phyloP scores from a whole-genome alignment of 2,888 invertebrate genomes.

The Apamea monoglypha region DNA sequence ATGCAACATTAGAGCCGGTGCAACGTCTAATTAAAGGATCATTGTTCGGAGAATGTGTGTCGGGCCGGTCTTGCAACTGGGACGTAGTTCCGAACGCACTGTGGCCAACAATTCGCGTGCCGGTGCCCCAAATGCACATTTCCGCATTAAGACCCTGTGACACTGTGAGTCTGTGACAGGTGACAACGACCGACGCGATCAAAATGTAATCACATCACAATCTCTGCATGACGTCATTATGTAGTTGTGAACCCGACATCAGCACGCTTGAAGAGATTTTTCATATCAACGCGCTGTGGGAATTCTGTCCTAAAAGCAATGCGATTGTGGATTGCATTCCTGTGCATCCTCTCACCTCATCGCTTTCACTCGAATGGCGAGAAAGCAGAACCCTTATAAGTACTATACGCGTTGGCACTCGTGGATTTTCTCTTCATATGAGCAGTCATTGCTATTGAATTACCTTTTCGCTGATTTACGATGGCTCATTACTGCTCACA shows the following conservation, averaged over 20 bases:
- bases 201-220: slow-evolving; percentile 48
- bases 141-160: slow-evolving; percentile 79
- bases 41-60: slow-evolving; percentile 78
- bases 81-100: slow-evolving; percentile 78
- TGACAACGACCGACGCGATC: slow-evolving; percentile 49
- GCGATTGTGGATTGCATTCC: slow-evolving; percentile 66
- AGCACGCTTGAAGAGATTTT: slow-evolving; percentile 20
- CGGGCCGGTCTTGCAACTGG: slow-evolving; percentile 75
- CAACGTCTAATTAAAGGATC: slow-evolving; percentile 83
- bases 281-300: slow-evolving; percentile 7
- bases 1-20: slow-evolving; percentile 74
- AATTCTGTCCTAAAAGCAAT: slow-evolving; percentile 34
- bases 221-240: slow-evolving; percentile 14
- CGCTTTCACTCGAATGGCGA: slow-evolving; percentile 71
- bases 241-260: not conserved
- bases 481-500: slow-evolving; percentile 55
- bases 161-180: slow-evolving; percentile 55
- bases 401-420: slow-evolving; percentile 35
- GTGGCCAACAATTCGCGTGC: slow-evolving; percentile 79
- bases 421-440: slow-evolving; percentile 63
- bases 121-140: slow-evolving; percentile 82
- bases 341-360: slow-evolving; percentile 66
- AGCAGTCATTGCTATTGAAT: slow-evolving; percentile 61
- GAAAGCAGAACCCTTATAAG: slow-evolving; percentile 68
- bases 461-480: slow-evolving; percentile 59